These are phyloP conservation scores for Dryocosmus kuriphilus DNA, from an alignment of 2,888 invertebrate species.

Conservation along the genomic window DNA sequence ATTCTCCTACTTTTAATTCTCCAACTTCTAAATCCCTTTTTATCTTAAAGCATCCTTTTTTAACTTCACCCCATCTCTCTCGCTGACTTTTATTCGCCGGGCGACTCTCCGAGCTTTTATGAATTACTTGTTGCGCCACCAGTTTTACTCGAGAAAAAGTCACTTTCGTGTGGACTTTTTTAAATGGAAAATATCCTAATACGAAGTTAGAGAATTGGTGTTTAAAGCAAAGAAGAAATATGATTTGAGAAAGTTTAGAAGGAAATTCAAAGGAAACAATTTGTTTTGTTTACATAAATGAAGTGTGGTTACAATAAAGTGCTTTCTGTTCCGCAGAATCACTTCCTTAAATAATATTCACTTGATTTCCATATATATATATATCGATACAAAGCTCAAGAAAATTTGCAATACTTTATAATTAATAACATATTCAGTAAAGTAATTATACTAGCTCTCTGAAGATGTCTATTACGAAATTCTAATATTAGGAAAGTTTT, in stretches of 20 bases:
- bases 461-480: conserved; percentile 4
- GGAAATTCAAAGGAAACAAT: too few species aligned
- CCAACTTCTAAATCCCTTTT: not conserved
- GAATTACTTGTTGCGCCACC: conserved; percentile 39
- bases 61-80: conserved; percentile 18
- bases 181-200: not conserved
- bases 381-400: not conserved
- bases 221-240: too few species aligned
- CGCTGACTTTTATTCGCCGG: conserved; percentile 26
- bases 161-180: not conserved
- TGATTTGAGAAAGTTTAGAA: too few species aligned
- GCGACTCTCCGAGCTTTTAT: conserved; percentile 27
- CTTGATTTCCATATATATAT: not conserved
- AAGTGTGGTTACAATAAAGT: too few species aligned
- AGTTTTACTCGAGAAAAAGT: conserved; percentile 14
- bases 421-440: not conserved
- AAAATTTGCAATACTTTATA: not conserved
- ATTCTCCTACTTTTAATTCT: not conserved
- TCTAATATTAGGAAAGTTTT: conserved; percentile 20
- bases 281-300: too few species aligned
- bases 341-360: not conserved
- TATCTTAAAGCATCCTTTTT: not conserved
- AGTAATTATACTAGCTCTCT: not conserved
- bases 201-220: not conserved
- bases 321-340: too few species aligned